Conservation (phyloP, 2,113 vertebrate genomes). For the Petrocephalus microphthalmus region DNA sequence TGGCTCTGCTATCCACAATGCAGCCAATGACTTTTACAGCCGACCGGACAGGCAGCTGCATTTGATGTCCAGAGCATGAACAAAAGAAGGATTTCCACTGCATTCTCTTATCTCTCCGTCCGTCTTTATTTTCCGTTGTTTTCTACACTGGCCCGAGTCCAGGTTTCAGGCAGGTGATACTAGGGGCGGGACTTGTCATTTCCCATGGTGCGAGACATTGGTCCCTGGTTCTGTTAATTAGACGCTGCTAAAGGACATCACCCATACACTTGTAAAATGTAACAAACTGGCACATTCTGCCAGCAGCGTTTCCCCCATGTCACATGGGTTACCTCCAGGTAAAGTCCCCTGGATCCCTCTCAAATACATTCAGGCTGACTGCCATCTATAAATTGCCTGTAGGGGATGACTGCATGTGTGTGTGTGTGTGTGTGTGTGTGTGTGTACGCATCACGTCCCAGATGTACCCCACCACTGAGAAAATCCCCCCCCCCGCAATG, state of each 20-base stretch:
- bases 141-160: background rate
- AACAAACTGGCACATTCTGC: background rate
- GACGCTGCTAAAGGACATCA: background rate
- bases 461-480: too few relatives aligned
- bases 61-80: background rate
- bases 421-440: background rate
- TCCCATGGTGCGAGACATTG: background rate
- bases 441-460: background rate
- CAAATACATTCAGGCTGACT: background rate
- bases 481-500: background rate
- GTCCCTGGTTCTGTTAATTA: background rate
- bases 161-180: conserved; percentile 19
- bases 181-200: background rate
- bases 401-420: background rate
- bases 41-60: background rate
- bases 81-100: background rate
- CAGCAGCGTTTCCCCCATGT: background rate
- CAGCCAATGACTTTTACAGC: background rate
- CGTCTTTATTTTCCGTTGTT: background rate
- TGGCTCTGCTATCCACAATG: background rate
- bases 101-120: background rate
- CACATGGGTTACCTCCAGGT: background rate
- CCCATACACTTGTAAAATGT: background rate
- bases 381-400: background rate
- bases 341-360: background rate